Base-by-base conservation (phyloP, 2,113 vertebrate genomes). In the Anas platyrhynchos region DNA sequence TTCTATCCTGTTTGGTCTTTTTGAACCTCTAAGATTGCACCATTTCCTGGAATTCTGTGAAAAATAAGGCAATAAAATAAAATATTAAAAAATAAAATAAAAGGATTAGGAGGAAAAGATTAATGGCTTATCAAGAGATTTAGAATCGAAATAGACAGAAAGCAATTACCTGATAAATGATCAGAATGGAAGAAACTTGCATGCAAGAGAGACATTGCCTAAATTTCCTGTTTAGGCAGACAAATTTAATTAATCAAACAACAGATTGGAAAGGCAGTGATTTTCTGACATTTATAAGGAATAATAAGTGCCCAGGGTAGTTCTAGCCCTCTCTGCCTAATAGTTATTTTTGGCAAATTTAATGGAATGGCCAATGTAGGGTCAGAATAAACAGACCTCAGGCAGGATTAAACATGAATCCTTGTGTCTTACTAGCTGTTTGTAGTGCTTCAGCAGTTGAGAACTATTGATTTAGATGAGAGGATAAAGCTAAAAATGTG, bases 11-110 rank as follows among this genome's bases (percentile, higher is more conserved):
- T 67, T 88, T 80, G 55, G 8, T 89, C 85, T 61, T 77, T 91
- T 58, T 63, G 52, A 91, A 32, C 32, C 54, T 96, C 98, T 99
- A 99, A 96, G 99, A 98, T 93, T 98, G 98, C 90, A 99, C 99
- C 98, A 99, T 98, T 87, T 98, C 97, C 93, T 98, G 98, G 98
- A 99, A 99, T 96, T 99, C 99, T 99, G 96, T 32, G 62, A 79
- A 83, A 97, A 91, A 96, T 71, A 68, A 94, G 55, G 86, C 13
- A 73, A 93, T 88, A 34, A 34, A 34, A 34, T 34, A 34, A 34
- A 34, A 34, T 34, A 34, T 34, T 34, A 34, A 34, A 34, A 34
- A 34, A 34, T 34, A 34, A 34, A 34, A 31, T 82, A 43, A 69
- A 86, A 86, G 26, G 29, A 72, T 63, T 89, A 81, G 32, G 22